Conservation (phyloP, 2,888 invertebrate genomes). For the Tachina lurida region DNA sequence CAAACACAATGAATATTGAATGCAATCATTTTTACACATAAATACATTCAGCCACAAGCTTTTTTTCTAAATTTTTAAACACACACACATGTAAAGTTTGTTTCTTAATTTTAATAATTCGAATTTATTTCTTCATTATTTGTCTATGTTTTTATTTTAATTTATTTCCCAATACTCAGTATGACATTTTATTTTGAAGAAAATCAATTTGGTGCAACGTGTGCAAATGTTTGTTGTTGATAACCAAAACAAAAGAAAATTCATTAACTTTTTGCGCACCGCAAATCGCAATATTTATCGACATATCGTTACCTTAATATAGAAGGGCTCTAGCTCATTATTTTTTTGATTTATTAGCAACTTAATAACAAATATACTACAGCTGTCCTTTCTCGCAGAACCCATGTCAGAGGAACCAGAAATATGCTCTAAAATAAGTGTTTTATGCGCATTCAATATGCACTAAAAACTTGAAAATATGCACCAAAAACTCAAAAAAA, state of each 20-base stretch:
- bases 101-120: constrained; percentile 10
- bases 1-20: constrained; percentile 5
- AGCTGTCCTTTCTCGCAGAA: too few species aligned
- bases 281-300: too few species aligned
- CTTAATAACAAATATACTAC: too few species aligned
- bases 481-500: too few species aligned
- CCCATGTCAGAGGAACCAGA: too few species aligned
- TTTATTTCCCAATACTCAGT: constrained; percentile 32
- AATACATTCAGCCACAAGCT: constrained; percentile 34
- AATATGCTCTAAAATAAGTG: too few species aligned
- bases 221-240: not conserved
- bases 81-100: constrained; percentile 44
- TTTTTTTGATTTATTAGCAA: too few species aligned
- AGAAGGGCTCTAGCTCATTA: too few species aligned
- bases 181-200: constrained; percentile 10
- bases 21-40: constrained; percentile 48
- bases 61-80: constrained; percentile 21
- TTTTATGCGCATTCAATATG: too few species aligned
- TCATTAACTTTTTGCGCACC: not conserved
- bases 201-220: not conserved
- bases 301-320: too few species aligned
- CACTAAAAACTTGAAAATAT: too few species aligned
- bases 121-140: constrained; percentile 57
- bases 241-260: not conserved
- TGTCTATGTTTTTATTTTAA: constrained; percentile 27